Base-by-base conservation (phyloP, 2,113 vertebrate species). In the Poeciliopsis prolifica region DNA sequence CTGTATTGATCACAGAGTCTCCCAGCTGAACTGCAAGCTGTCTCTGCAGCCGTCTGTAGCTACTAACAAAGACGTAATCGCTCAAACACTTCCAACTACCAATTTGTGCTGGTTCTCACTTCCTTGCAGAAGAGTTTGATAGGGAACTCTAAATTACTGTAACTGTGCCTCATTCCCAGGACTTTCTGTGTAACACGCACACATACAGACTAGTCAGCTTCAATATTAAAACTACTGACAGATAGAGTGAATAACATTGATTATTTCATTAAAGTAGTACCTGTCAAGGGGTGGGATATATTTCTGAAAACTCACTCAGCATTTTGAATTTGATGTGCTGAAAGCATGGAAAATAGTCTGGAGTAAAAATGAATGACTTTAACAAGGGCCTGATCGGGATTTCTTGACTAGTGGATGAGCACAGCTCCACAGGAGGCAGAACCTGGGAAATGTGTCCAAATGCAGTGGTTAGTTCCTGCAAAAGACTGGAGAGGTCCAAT, bases 31-130 rank as follows among this genome's bases (percentile, higher is more conserved):
- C 74, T 70, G 75, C 72, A 58, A 81, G 81, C 86, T 74, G 68
- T 78, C 78, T 77, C 79, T 67, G 78, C 83, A 51, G 61, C 76
- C 82, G 22, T 89, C 87, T 86, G 82, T 86, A 86, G 82, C 70
- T 65, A 61, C 89, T 84, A 88, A 91, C 89, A 91, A 90, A 89
- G 88, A 86, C 58, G 62, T 89, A 91, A 92, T 92, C 88, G 80
- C 82, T 92, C 88, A 86, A 85, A 88, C 77, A 72, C 31, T 42
- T 81, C 81, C 77, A 91, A 88, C 86, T 81, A 79, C 84, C 87
- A 90, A 88, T 89, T 92, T 90, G 81, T 75, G 71, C 74, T 77
- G 44, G 70, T 87, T 48, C 29, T 74, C 61, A 37, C 82, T 86
- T 81, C 70, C 86, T 81, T 73, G 68, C 69, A 64, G 78, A 84